These are phyloP conservation scores for Mesoligia furuncula DNA, from an alignment of 2,888 invertebrate species.

Conservation along the genomic window DNA sequence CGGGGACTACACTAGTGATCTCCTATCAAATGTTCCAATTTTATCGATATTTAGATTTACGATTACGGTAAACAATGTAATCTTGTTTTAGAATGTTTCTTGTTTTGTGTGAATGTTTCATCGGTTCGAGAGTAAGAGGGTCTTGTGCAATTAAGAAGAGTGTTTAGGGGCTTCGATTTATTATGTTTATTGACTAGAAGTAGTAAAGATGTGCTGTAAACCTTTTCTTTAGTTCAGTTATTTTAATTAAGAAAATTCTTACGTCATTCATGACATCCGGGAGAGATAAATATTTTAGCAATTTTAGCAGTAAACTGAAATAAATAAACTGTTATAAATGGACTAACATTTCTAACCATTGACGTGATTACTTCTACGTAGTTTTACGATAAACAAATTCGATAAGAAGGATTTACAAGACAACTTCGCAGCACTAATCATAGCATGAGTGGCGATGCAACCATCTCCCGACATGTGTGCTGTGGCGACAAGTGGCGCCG, in stretches of 20 bases:
- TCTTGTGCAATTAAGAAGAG: conserved; percentile 42
- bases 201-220: conserved; percentile 7
- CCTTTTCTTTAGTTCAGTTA: conserved; percentile 20
- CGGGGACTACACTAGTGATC: conserved; percentile 70
- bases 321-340: background rate
- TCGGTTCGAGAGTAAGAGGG: conserved; percentile 24
- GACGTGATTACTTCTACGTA: background rate
- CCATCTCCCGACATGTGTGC: conserved; percentile 69
- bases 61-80: conserved; percentile 58
- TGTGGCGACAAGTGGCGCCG: conserved; percentile 78
- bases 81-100: conserved; percentile 42
- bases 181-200: conserved; percentile 14
- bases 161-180: conserved; percentile 28
- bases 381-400: conserved; percentile 21
- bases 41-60: conserved; percentile 68
- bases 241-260: background rate
- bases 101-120: no score
- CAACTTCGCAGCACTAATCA: conserved; percentile 59
- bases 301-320: background rate
- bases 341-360: background rate
- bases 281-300: background rate
- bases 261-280: background rate
- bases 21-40: conserved; percentile 61
- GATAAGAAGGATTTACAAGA: conserved; percentile 37
- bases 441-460: conserved; percentile 63